Conservation (phyloP, 2,113 vertebrate species). For the Numida meleagris region DNA sequence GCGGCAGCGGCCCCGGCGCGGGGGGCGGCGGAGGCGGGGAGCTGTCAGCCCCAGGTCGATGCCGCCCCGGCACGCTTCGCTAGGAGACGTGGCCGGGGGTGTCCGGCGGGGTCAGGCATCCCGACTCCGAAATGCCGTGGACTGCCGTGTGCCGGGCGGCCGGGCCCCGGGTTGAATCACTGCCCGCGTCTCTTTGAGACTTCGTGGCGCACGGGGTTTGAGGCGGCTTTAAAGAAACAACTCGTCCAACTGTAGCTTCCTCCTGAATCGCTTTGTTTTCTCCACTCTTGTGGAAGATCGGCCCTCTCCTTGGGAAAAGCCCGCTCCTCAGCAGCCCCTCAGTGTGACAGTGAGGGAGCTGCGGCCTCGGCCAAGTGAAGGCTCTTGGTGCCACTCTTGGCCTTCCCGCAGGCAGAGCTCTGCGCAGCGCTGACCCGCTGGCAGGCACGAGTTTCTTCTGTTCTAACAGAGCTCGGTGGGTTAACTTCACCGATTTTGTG, state of each 20-base stretch:
- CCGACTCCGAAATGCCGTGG: not conserved
- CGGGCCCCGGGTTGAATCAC: not conserved
- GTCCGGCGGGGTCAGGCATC: not conserved
- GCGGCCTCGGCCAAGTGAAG: not conserved
- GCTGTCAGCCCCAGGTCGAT: too few relatives aligned
- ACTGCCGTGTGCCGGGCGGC: not conserved
- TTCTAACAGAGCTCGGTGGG: not conserved
- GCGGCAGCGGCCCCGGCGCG: not conserved
- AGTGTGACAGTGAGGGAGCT: not conserved
- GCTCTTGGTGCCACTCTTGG: not conserved
- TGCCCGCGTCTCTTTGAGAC: too few relatives aligned
- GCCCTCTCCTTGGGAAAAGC: not conserved
- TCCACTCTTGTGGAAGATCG: not conserved
- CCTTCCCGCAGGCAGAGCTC: not conserved
- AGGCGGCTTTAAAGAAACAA: not conserved
- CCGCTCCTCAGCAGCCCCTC: not conserved
- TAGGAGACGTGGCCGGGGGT: too few relatives aligned
- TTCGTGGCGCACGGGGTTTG: not conserved
- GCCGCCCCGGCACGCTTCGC: too few relatives aligned
- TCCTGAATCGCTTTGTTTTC: fast-evolving
- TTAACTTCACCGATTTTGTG: not conserved
- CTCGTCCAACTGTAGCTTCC: not conserved
- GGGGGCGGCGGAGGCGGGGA: too few relatives aligned
- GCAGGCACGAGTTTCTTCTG: not conserved
- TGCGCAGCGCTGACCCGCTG: not conserved